Conservation (phyloP, 2,113 vertebrate species). For the Benitochromis conjunctus region DNA sequence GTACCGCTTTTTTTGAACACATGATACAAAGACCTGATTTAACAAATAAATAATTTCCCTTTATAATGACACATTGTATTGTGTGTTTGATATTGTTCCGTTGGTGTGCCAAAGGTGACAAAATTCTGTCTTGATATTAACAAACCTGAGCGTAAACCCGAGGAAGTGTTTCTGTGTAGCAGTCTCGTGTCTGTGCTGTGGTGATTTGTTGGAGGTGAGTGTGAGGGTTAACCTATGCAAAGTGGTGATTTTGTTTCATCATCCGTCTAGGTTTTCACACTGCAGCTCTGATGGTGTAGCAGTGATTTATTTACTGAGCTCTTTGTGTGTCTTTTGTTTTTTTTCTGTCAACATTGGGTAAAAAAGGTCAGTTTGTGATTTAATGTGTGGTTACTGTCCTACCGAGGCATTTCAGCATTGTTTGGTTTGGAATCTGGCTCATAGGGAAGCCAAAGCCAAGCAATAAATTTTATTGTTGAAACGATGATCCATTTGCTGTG, state of each 20-base stretch:
- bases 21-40: slow-evolving; percentile 37
- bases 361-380: not conserved
- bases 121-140: slow-evolving; percentile 45
- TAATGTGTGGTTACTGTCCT: not conserved
- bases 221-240: slow-evolving; percentile 49
- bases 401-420: not conserved
- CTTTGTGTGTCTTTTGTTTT: not conserved
- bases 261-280: not conserved
- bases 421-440: slow-evolving; percentile 14
- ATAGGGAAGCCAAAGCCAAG: slow-evolving; percentile 7
- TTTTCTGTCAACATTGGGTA: not conserved
- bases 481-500: not conserved
- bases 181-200: not conserved
- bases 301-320: not conserved
- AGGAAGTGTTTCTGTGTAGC: not conserved
- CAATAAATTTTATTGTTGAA: slow-evolving; percentile 50
- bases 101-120: slow-evolving; percentile 21
- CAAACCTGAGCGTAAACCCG: not conserved
- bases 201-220: not conserved
- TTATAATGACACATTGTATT: slow-evolving; percentile 48
- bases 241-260: not conserved
- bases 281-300: not conserved
- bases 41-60: slow-evolving; percentile 55
- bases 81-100: slow-evolving; percentile 51
- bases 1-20: slow-evolving; percentile 37